phyloP scores from a whole-genome alignment of 2,797 vertebrate genomes.

The Microtus obscurus region DNA sequence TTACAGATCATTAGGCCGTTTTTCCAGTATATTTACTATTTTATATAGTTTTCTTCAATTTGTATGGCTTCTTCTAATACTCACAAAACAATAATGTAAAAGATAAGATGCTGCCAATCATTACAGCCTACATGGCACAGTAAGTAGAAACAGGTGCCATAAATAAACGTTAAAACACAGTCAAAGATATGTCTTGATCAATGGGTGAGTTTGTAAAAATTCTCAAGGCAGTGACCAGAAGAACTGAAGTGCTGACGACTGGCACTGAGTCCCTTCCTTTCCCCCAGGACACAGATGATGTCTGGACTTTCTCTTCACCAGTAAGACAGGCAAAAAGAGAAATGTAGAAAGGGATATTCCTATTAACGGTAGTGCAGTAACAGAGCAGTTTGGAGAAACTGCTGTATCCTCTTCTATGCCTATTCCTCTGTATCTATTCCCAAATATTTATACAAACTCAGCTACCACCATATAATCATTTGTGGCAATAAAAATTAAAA shows the following conservation, averaged over 20 bases:
- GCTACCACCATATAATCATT: slow-evolving; percentile 18
- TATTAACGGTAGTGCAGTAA: slow-evolving; percentile 27
- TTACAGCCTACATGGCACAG: slow-evolving; percentile 42
- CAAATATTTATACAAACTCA: slow-evolving; percentile 31
- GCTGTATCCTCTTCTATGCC: background rate
- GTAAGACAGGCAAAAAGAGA: slow-evolving; percentile 32
- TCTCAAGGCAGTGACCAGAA: background rate
- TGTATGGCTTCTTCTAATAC: slow-evolving; percentile 32
- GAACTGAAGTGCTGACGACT: slow-evolving; percentile 4
- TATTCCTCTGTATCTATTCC: background rate
- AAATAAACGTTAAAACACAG: slow-evolving; percentile 57
- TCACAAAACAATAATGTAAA: slow-evolving; percentile 56
- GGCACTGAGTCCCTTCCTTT: slow-evolving; percentile 12
- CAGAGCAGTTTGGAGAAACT: slow-evolving; percentile 12
- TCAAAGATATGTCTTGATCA: background rate
- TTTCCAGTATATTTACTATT: slow-evolving; percentile 49
- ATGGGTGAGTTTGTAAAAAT: background rate
- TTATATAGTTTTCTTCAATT: slow-evolving; percentile 37
- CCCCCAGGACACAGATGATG: background rate
- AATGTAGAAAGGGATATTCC: slow-evolving; percentile 5
- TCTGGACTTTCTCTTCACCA: background rate
- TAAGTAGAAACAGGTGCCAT: slow-evolving; percentile 46
- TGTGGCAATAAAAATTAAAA: slow-evolving; percentile 62
- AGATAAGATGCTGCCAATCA: slow-evolving; percentile 25
- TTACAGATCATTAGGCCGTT: slow-evolving; percentile 42